phyloP scores from a whole-genome alignment of 2,113 vertebrate species.

The Craseonycteris thonglongyai region DNA sequence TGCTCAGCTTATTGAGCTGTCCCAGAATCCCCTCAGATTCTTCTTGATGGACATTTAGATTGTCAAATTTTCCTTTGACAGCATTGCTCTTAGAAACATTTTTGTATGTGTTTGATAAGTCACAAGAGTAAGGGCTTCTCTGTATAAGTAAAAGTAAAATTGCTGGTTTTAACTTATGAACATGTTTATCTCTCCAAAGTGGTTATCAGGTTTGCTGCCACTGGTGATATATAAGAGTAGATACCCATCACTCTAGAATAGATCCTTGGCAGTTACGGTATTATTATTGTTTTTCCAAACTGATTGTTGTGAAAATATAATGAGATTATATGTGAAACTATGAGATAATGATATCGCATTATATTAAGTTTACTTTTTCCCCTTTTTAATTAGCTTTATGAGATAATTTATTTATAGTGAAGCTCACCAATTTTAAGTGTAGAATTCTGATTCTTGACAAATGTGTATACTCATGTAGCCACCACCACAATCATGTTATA shows the following conservation, averaged over 20 bases:
- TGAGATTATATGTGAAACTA: no score
- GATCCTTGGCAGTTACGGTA: background rate
- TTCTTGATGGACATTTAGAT: background rate
- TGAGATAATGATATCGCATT: background rate
- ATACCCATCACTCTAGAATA: background rate
- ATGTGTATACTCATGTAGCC: background rate
- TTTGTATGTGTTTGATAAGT: background rate
- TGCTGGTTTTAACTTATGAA: background rate
- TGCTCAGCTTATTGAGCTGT: no score
- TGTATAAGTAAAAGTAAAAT: background rate
- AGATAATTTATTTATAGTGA: background rate
- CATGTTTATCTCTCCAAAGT: background rate
- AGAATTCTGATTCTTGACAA: background rate
- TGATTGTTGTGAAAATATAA: background rate
- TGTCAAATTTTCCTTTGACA: background rate
- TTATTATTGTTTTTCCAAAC: background rate
- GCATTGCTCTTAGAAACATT: background rate
- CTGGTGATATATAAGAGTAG: background rate
- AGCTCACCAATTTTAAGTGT: background rate
- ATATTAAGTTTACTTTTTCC: background rate
- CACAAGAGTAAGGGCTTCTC: background rate
- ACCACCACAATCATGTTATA: background rate
- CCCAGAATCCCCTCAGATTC: no score
- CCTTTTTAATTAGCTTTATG: background rate
- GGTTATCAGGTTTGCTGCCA: background rate